A percentile compares a stretch with the other conserved stretches of the same genome.
Conservation (phyloP, 2,888 invertebrate genomes). For the Ormyrus pomaceus region DNA sequence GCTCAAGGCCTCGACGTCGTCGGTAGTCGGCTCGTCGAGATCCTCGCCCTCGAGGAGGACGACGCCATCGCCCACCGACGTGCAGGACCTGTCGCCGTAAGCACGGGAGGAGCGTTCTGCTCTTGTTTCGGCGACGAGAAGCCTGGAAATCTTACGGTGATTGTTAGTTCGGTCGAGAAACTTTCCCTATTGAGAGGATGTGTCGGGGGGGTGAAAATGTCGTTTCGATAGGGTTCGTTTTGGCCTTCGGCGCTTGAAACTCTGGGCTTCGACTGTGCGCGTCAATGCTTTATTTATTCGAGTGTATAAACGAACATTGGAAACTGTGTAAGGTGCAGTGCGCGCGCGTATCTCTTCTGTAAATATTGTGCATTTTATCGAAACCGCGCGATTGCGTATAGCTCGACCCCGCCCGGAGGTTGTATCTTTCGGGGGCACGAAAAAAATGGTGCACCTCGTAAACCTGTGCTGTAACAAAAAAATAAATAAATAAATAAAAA, state of each 20-base stretch:
- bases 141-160: too few species aligned
- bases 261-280: too few species aligned
- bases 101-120: conserved; percentile 53
- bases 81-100: conserved; percentile 73
- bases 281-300: too few species aligned
- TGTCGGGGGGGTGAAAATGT: too few species aligned
- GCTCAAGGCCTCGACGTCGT: conserved; percentile 67
- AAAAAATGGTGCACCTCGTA: conserved; percentile 11
- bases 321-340: too few species aligned
- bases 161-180: too few species aligned
- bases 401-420: background rate
- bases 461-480: background rate
- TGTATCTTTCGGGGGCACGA: background rate
- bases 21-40: conserved; percentile 63
- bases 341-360: conserved; percentile 13
- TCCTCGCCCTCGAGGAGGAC: conserved; percentile 69
- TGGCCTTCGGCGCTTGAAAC: too few species aligned
- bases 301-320: too few species aligned
- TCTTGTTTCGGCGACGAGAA: too few species aligned
- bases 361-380: conserved; percentile 48
- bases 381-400: background rate
- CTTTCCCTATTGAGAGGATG: too few species aligned
- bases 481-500: background rate
- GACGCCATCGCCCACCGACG: conserved; percentile 73
- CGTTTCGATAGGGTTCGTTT: too few species aligned